Evolutionary conservation across 2,113 vertebrate genomes (phyloP), one percentile per base, ranked within the genome.

Genomic region (Brachypteracias leptosomus): DNA sequence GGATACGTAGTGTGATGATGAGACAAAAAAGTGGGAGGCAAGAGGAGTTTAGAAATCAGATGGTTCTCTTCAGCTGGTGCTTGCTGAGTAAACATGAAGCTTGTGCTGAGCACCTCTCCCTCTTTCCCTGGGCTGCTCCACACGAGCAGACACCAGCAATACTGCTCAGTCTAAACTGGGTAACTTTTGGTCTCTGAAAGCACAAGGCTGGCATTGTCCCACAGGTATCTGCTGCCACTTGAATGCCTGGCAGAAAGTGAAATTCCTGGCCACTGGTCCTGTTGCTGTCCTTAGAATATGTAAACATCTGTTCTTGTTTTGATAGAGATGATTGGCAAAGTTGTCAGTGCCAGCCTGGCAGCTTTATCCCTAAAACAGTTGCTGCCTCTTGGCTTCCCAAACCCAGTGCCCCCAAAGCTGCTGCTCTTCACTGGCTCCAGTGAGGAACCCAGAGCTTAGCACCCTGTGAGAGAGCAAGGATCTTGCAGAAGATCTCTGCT

Each of bases 1-100:
- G 63, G 46, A 25, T 36, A n/a, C 19, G 44, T 36, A 59, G 65
- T 29, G 59, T 77, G 81, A 47, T 65, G 77, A 61, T 77, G 65
- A 94, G 46, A 77, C 20, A 74, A n/a, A 54, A 79, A 92, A 90
- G 67, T 70, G 51, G 85, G 92, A 94, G 87, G 93, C 67, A 79
- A 42, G 10, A 49, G 51, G 38, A 80, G 55, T 80, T 76, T 19
- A 70, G 72, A 57, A 79, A 62, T 80, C 55, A 73, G 49, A 73
- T 85, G 61, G 57, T 54, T 91, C 25, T 9, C 51, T 78, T 74
- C 76, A 65, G 47, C 40, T 89, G n/a, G n/a, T 79, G 49, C 72
- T 63, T 31, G 38, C 66, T 65, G 71, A 75, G 67, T 78, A 82
- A 90, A 89, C 54, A 14, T 8, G 38, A 57, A 72, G 77, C 63